Evolutionary conservation across 2,888 invertebrate species (phyloP).

Genomic region (Zelleria hepariella): DNA sequence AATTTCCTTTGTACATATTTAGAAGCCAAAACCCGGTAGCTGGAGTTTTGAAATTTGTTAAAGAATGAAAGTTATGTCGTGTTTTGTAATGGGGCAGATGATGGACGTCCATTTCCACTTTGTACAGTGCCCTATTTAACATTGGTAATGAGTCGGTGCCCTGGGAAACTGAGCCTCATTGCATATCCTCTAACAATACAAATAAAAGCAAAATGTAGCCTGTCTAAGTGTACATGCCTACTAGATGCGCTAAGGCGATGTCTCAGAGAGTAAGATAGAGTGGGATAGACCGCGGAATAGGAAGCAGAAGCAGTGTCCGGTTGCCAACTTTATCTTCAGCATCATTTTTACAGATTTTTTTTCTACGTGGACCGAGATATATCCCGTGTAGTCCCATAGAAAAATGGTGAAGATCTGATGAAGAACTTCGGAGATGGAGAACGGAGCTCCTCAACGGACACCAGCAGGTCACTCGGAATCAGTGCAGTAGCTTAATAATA

Average conservation of each 20-base stretch:
- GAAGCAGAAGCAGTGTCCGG: no score
- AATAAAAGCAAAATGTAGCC: background rate
- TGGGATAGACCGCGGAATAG: no score
- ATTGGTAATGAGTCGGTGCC: background rate
- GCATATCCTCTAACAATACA: background rate
- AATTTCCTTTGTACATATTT: background rate
- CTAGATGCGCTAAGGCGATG: background rate
- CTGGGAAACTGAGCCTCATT: background rate
- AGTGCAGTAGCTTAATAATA: no score
- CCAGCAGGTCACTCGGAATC: no score
- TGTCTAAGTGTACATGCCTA: background rate
- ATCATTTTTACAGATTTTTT: no score
- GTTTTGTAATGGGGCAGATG: background rate
- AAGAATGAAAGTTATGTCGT: constrained; percentile 6
- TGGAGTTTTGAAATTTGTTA: constrained; percentile 5
- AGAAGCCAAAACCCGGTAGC: constrained; percentile 6
- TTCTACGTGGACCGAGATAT: no score
- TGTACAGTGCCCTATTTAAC: background rate
- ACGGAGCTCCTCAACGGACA: no score
- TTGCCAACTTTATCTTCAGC: no score
- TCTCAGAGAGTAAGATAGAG: no score
- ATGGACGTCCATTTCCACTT: constrained; percentile 1
- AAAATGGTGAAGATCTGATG: no score
- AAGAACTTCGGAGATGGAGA: no score
- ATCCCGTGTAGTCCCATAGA: no score